Percentiles rank a stretch among this genome's conserved stretches.
Conservation (phyloP, 2,888 invertebrate species). For the Idaea straminata region DNA sequence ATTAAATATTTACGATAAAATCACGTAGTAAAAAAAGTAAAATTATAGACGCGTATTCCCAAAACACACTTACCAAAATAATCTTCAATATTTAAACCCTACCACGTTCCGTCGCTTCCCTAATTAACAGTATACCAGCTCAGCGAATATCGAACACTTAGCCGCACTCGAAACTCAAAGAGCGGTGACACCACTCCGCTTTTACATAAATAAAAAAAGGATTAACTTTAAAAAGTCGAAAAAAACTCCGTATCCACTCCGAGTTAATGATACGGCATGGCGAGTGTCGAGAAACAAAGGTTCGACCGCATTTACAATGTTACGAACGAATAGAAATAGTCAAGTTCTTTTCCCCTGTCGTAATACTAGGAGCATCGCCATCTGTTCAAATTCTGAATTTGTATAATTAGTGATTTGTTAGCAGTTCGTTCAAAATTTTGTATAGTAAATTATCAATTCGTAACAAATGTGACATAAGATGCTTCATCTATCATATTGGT, state of each 20-base stretch:
- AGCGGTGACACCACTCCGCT: slow-evolving; percentile 67
- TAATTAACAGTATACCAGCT: slow-evolving; percentile 56
- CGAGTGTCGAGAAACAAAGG: slow-evolving; percentile 77
- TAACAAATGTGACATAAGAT: no score
- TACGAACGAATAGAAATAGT: slow-evolving; percentile 23
- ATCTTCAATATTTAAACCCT: slow-evolving; percentile 10
- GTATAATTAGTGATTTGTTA: no score
- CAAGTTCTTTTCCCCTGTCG: background rate
- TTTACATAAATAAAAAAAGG: slow-evolving; percentile 70
- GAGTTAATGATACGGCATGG: slow-evolving; percentile 80
- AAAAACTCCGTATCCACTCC: slow-evolving; percentile 71
- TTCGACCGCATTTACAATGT: slow-evolving; percentile 57
- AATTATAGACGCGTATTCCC: background rate
- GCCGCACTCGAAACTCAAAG: slow-evolving; percentile 57
- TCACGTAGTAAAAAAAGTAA: background rate
- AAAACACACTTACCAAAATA: slow-evolving; percentile 15
- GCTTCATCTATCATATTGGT: no score
- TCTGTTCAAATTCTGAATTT: no score
- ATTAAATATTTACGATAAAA: background rate
- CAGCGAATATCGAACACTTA: slow-evolving; percentile 54
- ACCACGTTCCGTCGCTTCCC: slow-evolving; percentile 13
- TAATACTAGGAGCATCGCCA: no score
- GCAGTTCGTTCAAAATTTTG: no score
- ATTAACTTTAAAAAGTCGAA: slow-evolving; percentile 74
- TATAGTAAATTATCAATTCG: no score